Conservation (phyloP, 2,113 vertebrate species). For the Felis catus region F.catus_Fca126_mat1.0 CM031415.1:118703001-118703500, state of each 20-base stretch:
- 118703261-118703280: neutral
- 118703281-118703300: neutral
- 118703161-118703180: neutral
- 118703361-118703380: neutral
- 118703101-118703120: neutral
- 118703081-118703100: neutral
- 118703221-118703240: neutral
- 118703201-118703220: neutral
- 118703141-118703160: neutral
- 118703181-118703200: neutral
- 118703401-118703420: neutral
- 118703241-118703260: neutral
- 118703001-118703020: neutral
- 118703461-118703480: neutral
- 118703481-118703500: neutral
- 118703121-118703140: neutral
- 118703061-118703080: neutral
- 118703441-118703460: neutral
- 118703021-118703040: neutral
- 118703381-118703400: neutral
- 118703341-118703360: neutral
- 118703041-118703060: neutral
- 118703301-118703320: neutral
- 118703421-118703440: neutral
- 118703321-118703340: neutral